Percentiles rank a stretch among this genome's conserved stretches.
These are phyloP conservation scores for Drosophila falleni DNA, from an alignment of 2,888 invertebrate genomes.

Conservation along the genomic window DNA sequence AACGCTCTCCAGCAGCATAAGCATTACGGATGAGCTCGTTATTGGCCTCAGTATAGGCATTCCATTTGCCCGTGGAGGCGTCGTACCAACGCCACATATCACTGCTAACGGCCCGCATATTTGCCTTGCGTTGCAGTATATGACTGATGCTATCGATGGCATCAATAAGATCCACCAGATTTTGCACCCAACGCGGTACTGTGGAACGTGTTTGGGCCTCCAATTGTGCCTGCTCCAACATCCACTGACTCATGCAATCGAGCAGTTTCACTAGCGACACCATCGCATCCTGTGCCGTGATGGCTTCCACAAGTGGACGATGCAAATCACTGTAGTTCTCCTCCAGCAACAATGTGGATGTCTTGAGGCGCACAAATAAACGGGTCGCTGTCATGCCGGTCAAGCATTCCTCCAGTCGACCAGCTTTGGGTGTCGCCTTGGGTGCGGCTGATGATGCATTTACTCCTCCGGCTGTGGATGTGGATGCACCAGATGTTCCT, in stretches of 20 bases:
- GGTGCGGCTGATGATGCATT: background rate
- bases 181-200: conserved; percentile 92
- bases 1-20: conserved; percentile 90
- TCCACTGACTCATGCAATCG: conserved; percentile 72
- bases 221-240: conserved; percentile 61
- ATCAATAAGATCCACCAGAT: conserved; percentile 90
- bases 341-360: conserved; percentile 81
- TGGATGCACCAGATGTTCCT: conserved; percentile 17
- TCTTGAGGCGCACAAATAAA: conserved; percentile 82
- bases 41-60: conserved; percentile 89
- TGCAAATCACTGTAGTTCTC: conserved; percentile 83
- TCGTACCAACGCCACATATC: conserved; percentile 94
- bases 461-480: background rate
- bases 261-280: conserved; percentile 74
- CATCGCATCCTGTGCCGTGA: conserved; percentile 74
- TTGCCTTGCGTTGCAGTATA: conserved; percentile 88
- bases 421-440: conserved; percentile 15
- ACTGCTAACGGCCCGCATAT: conserved; percentile 88
- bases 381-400: conserved; percentile 79
- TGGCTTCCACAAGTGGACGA: conserved; percentile 72
- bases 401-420: conserved; percentile 65
- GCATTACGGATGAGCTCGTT: conserved; percentile 92
- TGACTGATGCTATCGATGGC: conserved; percentile 91
- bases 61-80: conserved; percentile 92
- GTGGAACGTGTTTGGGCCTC: conserved; percentile 22